Evolutionary conservation across 2,888 invertebrate genomes (phyloP), one percentile per base, ranked within the genome.

Genomic region (Lissonota sp.): DNA sequence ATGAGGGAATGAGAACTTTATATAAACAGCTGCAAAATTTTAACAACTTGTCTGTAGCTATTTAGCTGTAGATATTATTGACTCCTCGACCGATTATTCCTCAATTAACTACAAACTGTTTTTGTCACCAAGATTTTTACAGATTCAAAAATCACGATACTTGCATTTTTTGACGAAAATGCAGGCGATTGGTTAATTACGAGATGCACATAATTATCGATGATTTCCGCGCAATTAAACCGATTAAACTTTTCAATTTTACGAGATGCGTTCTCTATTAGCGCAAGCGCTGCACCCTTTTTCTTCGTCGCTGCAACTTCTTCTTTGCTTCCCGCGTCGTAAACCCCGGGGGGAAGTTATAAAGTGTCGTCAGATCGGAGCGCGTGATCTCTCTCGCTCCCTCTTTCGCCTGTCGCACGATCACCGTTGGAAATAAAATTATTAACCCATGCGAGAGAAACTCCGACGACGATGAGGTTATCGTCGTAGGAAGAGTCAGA

Each of bases 351-450:
- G 74, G 71, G 77, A 66, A 26, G 51, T 70, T 67, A 62, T 60
- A 77, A 73, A 80, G 73, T 67, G 70, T 74, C 71, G 71, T 82
- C 74, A 62, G 70, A 71, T 75, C 81, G 40, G 51, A 37, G 49
- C 40, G 55, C 57, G 39, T 51, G 73, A 73, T 81, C 53, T 70
- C 60, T 64, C 26, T 26, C 26, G 26, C 26, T 26, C 26, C 26
- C 26, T 26, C 26, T 26, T 26, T 26, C 26, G 26, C 26, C 26
- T 26, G 63, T 64, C 49, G 12, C 16, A 60, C 62, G 69, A 60
- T 53, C 58, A 53, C 57, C n/a, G 49, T 66, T 49, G 57, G 46
- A 71, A 75, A 79, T 82, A 79, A 82, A 82, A 82, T 79, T 71
- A 82, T 82, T 69, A 82, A 82, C 71, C 60, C 78, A 66, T 60